phyloP scores from a whole-genome alignment of 2,113 vertebrate genomes.

The Amazona vittata region DNA sequence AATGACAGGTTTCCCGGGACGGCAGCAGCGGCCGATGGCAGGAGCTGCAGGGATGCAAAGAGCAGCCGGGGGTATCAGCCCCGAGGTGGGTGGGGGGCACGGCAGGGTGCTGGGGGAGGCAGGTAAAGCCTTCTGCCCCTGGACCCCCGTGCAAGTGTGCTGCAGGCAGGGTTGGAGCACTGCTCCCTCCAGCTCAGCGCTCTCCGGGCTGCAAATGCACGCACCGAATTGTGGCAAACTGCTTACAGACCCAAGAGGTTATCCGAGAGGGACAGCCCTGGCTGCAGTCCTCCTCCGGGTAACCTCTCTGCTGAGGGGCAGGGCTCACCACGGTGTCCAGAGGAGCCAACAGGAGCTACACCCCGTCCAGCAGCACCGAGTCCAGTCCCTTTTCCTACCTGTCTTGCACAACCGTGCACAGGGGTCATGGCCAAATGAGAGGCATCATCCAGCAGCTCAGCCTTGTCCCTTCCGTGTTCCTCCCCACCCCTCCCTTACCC shows the following conservation, averaged over 20 bases:
- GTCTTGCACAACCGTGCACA: rapidly evolving
- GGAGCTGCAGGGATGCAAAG: neutral
- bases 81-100: neutral
- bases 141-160: neutral
- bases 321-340: neutral
- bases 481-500: neutral
- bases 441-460: neutral
- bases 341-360: neutral
- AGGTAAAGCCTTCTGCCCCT: neutral
- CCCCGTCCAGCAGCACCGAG: neutral
- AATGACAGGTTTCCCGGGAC: constrained; percentile 86
- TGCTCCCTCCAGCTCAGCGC: neutral
- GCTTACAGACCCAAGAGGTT: neutral
- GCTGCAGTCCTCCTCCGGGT: neutral
- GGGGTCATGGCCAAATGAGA: neutral
- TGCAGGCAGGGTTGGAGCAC: neutral
- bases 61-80: neutral
- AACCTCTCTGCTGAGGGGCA: neutral
- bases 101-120: neutral
- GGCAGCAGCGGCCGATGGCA: neutral
- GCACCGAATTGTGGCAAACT: rapidly evolving
- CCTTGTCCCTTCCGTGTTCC: neutral
- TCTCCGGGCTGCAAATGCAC: rapidly evolving
- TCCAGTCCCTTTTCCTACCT: neutral
- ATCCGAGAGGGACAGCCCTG: neutral